Evolutionary conservation across 2,113 vertebrate species (phyloP).

Genomic region (Centropus bengalensis): DNA sequence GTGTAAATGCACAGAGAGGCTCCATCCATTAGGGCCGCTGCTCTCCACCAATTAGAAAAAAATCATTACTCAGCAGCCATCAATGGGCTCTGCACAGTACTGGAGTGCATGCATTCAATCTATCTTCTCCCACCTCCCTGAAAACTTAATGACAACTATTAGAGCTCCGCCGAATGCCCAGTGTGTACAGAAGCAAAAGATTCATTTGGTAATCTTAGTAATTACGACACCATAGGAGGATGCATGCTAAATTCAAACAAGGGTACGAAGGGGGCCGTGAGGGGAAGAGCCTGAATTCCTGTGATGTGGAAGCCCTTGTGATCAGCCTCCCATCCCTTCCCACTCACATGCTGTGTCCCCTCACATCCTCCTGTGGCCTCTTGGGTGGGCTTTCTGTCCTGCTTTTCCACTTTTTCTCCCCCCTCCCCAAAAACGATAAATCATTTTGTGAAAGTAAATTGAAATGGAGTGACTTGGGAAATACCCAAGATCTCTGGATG

Average conservation of each 20-base stretch:
- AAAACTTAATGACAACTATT: slow-evolving; percentile 87
- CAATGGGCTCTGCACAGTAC: slow-evolving; percentile 77
- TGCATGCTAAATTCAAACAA: slow-evolving; percentile 67
- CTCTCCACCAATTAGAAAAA: slow-evolving; percentile 87
- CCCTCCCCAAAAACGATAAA: not conserved
- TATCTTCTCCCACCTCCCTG: slow-evolving; percentile 71
- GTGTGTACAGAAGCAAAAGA: slow-evolving; percentile 82
- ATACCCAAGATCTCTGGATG: not conserved
- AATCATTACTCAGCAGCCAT: slow-evolving; percentile 86
- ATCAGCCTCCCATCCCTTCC: not conserved
- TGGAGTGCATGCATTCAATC: slow-evolving; percentile 78
- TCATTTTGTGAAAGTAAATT: not conserved
- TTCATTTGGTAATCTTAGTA: slow-evolving; percentile 82
- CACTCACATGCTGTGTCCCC: slow-evolving; percentile 3
- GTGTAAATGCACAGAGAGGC: slow-evolving; percentile 79
- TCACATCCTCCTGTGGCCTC: not conserved
- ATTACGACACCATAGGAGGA: slow-evolving; percentile 76
- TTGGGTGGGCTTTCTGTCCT: not conserved
- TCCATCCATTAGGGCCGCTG: slow-evolving; percentile 85
- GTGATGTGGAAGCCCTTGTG: not conserved
- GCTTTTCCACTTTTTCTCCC: rapidly evolving
- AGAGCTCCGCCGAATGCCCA: slow-evolving; percentile 80
- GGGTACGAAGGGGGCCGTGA: not conserved
- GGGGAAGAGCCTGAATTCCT: slow-evolving; percentile 45
- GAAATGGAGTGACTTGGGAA: not conserved